These are phyloP conservation scores for Chelonoidis abingdonii DNA, from an alignment of 2,113 vertebrate species.

Conservation along the genomic window DNA sequence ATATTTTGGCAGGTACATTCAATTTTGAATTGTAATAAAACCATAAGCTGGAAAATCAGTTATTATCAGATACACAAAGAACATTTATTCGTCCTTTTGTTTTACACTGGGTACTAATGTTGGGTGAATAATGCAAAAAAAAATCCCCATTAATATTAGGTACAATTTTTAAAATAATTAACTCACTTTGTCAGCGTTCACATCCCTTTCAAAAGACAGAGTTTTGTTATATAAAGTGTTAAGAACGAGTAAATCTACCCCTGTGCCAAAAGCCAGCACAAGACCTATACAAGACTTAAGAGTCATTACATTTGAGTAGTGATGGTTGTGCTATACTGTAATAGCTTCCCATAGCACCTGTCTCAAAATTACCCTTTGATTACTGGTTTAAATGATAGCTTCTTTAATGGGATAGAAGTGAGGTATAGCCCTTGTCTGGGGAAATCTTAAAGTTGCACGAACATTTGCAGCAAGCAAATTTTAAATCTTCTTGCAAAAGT, in stretches of 20 bases:
- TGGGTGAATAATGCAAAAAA: background rate
- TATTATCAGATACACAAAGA: constrained; percentile 47
- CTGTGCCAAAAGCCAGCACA: background rate
- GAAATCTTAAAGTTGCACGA: constrained; percentile 48
- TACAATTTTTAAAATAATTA: constrained; percentile 9
- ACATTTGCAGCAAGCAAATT: constrained; percentile 58
- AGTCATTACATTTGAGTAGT: constrained; percentile 3
- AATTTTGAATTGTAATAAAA: constrained; percentile 56
- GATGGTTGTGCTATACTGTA: background rate
- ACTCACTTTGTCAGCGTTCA: background rate
- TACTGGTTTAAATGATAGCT: constrained; percentile 56
- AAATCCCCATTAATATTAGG: background rate
- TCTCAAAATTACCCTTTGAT: constrained; percentile 58
- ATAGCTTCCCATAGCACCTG: constrained; percentile 39
- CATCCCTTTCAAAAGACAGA: background rate
- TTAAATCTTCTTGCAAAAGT: background rate
- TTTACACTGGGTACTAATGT: background rate
- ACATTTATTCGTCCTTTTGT: constrained; percentile 6
- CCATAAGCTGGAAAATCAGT: constrained; percentile 60
- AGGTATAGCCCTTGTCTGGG: constrained; percentile 2
- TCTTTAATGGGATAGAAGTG: constrained; percentile 57
- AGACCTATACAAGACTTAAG: constrained; percentile 57
- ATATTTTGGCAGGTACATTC: constrained; percentile 19
- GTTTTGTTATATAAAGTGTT: constrained; percentile 44
- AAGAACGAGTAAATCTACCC: constrained; percentile 33